Conservation (phyloP, 1,140 invertebrate genomes). For the Euwallacea similis region DNA sequence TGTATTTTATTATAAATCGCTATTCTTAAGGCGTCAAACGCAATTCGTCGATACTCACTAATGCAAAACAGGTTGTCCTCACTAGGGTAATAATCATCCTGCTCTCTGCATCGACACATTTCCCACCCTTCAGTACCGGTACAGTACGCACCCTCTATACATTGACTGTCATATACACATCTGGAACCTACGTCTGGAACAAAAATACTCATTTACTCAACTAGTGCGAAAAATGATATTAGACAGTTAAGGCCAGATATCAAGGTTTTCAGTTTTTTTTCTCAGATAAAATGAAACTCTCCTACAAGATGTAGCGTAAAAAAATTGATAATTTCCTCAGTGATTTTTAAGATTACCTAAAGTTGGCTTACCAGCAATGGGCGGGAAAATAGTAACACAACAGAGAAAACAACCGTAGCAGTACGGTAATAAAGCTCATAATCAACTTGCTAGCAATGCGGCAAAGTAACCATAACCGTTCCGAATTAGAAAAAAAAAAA, state of each 20-base stretch:
- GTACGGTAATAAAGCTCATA: too few species aligned
- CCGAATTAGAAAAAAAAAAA: too few species aligned
- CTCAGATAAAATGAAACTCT: not conserved
- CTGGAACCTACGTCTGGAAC: constrained; percentile 21
- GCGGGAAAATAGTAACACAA: too few species aligned
- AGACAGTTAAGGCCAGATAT: not conserved
- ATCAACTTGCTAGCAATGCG: too few species aligned
- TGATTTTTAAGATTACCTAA: too few species aligned
- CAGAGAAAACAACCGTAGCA: too few species aligned
- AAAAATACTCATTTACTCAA: not conserved
- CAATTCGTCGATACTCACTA: constrained; percentile 14
- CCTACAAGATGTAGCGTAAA: not conserved
- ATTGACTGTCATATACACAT: constrained; percentile 35
- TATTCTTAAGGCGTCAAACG: too few species aligned
- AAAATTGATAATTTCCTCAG: not conserved
- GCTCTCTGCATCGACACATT: constrained; percentile 14
- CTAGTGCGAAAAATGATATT: not conserved
- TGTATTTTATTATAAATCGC: too few species aligned
- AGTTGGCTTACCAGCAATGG: too few species aligned
- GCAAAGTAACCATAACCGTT: too few species aligned
- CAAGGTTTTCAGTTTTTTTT: not conserved
- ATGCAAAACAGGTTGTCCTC: constrained; percentile 20
- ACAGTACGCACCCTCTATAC: constrained; percentile 34
- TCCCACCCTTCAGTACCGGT: constrained; percentile 19
- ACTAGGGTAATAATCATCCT: constrained; percentile 23